Evolutionary conservation across 2,113 vertebrate species (phyloP), one percentile per base, ranked within the genome.

Genomic region (Phaetusa simplex): DNA sequence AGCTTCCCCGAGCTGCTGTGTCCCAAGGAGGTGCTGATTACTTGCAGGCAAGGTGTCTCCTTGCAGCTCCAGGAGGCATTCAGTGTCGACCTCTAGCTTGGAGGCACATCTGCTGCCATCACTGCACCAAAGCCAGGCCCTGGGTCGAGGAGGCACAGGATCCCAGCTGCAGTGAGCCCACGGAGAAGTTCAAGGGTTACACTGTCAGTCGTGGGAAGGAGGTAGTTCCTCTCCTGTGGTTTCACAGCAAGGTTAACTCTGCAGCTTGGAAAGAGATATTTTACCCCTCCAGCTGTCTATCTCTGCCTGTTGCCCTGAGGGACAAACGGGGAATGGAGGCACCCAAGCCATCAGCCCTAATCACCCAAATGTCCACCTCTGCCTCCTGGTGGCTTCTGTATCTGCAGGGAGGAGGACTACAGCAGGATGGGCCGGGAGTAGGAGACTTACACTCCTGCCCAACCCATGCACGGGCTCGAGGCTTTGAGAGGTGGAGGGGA

Each of bases 101-200:
- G 47, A 73, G 42, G 6, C 24, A 16, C 23, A 5, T 36, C 61
- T 91, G 23, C 38, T 69, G 58, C 62, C 11, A 15, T 52, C 15
- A 8, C 26, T 66, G 61, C 88, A 23, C 17, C 53, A 36, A 56
- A 88, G 34, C 17, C 40, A 43, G 59, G n/a, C 29, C 40, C 71
- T 22, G 45, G 45, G 24, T 36, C 0, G 0, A 21, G 30, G 29
- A 1, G 3, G 53, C 9, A 14, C 14, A 18, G 50, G 50, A 42
- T 18, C 36, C 30, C 62, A 30, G 27, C 32, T 55, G 21, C 52
- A 40, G 3, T 1, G 19, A 64, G 10, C 49, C 38, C 24, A 6
- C 3, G 0, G 7, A 70, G 67, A 47, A 38, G 12, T 36, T 43
- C 61, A 50, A n/a, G 61, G 38, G 42, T 74, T 36, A 34, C 26